Conservation (phyloP, 2,888 invertebrate species). For the Diloba caeruleocephala region DNA sequence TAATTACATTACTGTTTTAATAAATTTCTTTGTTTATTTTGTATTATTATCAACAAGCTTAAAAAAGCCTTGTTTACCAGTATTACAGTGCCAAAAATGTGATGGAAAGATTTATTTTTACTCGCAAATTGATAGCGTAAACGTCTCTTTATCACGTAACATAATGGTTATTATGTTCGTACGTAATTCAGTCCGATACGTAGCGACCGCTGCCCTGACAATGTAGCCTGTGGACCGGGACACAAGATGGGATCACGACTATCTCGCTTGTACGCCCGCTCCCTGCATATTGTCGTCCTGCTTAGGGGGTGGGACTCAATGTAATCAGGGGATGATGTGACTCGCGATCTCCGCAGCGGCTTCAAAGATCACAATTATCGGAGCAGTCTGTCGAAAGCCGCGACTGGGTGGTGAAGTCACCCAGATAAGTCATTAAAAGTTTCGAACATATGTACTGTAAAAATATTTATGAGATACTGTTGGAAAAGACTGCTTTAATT, state of each 20-base stretch:
- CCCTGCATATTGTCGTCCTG: conserved; percentile 61
- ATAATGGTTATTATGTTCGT: conserved; percentile 69
- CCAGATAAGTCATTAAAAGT: conserved; percentile 72
- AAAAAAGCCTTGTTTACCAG: no score
- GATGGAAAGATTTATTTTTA: background rate
- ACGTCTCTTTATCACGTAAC: conserved; percentile 56
- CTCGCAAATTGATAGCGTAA: conserved; percentile 14
- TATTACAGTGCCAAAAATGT: background rate
- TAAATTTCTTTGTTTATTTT: no score
- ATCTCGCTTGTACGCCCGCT: conserved; percentile 67
- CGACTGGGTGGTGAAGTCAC: conserved; percentile 83
- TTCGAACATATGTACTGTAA: conserved; percentile 57
- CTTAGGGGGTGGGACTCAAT: conserved; percentile 86
- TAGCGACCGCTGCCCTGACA: conserved; percentile 83
- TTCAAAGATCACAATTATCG: conserved; percentile 89
- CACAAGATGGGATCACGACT: conserved; percentile 90
- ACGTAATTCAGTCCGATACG: conserved; percentile 80
- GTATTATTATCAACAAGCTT: background rate
- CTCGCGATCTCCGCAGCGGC: conserved; percentile 86
- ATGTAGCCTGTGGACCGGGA: conserved; percentile 88
- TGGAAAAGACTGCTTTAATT: conserved; percentile 14
- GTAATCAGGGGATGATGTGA: conserved; percentile 89
- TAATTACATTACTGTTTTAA: no score
- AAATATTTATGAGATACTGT: conserved; percentile 30
- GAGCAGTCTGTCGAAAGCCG: conserved; percentile 89